Evolutionary conservation across 2,797 vertebrate genomes (phyloP), one percentile per base, ranked within the genome.

Genomic region (Intellagama lesueurii): DNA sequence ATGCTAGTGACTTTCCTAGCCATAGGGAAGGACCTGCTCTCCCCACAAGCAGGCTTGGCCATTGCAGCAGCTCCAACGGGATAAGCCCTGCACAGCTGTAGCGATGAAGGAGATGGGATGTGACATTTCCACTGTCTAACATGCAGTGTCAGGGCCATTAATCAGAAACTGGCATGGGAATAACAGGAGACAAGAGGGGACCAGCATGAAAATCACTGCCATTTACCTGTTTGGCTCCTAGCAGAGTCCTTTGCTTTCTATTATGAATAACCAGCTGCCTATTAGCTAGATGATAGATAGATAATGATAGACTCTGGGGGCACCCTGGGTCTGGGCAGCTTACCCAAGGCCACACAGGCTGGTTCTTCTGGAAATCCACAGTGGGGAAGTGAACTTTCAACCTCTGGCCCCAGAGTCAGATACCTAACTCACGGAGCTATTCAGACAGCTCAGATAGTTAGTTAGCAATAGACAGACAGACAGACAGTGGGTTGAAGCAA

Each of bases 111-210:
- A 81, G 81, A 80, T 72, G 85, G 78, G 32, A 56, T 35, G 30
- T 80, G 88, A 70, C 12, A 64, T 44, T 84, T 92, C 76, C 32
- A 5, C 5, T 1, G 7, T 85, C 40, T 70, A 73, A 70, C 24
- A 84, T n/a, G 47, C 88, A 86, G 76, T 82, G 81, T 60, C 88
- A 86, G 82, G 40, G 11, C 60, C 64, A 47, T 80, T 79, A 24
- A 77, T 88, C 32, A 24, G 56, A 32, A 49, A 32, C 32, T 52
- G 16, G 30, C 0, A 4, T 86, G 60, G 73, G 77, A 87, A 47
- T 81, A 35, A 72, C 5, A 72, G 52, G 86, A 79, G 40, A 72
- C 35, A 80, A 1, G 2, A 72, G 66, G 32, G 30, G 32, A 0
- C 69, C 60, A 8, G n/a, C 30, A 40, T 0, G 0, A 32, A 35